Base-by-base conservation (phyloP, 2,888 invertebrate species). In the Drosophila mettleri region DNA sequence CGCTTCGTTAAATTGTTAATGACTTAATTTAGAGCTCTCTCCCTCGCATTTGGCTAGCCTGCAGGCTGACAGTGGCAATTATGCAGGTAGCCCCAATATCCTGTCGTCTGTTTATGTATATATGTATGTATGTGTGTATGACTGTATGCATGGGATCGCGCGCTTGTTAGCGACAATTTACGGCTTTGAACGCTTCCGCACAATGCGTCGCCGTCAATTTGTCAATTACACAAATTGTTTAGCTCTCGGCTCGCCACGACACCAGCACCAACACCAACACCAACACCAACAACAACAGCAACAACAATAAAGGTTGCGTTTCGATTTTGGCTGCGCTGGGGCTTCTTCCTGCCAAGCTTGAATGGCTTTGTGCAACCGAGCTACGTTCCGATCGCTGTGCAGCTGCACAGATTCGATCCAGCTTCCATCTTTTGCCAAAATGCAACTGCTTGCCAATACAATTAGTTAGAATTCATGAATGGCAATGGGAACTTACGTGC, bases 211-310 rank as follows among this genome's bases (percentile, higher is more conserved):
- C 89, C 90, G 90, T 89, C 90, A 91, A 90, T 90, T 91, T 90
- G 91, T 90, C 90, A 90, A 90, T 90, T 90, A 90, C 88, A 88
- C 89, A 90, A 90, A 91, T 90, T 89, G 89, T 90, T 87, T 80
- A 76, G 74, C 63, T 69, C 77, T 72, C 77, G 61, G 46, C 69
- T 66, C 72, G 68, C 64, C 67, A 67, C 62, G 71, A 58, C 61
- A 69, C 64, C 72, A 68, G 46, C 69, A 54, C 29, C 52, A 67
- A 52, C 38, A 72, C 22, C 48, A 63, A 16, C 18, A 64, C 7
- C 31, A 24, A 24, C 12, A 34, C 3, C 69, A 57, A 29, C 55
- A 66, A 24, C 12, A 34, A 7, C 69, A 57, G 27, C 55, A 66
- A 63, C 39, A 67, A 41, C 31, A 68, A 20, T 7, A 53, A 46